These are phyloP conservation scores for Cantharis nigra DNA, from an alignment of 2,888 invertebrate genomes.

Conservation along the genomic window DNA sequence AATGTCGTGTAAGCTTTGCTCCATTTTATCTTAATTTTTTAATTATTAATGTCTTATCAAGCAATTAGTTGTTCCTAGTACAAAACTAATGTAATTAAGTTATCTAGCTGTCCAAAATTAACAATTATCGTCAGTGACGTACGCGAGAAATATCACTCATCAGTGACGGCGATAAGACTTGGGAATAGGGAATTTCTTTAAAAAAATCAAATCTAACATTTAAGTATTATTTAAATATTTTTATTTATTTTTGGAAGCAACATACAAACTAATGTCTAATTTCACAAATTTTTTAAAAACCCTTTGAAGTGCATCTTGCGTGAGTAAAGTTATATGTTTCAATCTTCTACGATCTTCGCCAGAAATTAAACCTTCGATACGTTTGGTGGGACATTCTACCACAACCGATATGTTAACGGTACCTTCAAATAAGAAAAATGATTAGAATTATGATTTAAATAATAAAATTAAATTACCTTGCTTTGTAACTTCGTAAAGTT, in stretches of 20 bases:
- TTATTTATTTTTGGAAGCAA: neutral
- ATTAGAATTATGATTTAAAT: too few relatives aligned
- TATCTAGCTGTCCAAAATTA: neutral
- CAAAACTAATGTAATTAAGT: neutral
- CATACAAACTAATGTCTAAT: neutral
- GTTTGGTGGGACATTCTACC: constrained; percentile 66
- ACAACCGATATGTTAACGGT: constrained; percentile 62
- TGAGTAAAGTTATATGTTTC: constrained; percentile 65
- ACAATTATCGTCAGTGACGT: neutral
- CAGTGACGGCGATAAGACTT: too few relatives aligned
- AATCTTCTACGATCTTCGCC: constrained; percentile 72
- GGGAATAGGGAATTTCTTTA: too few relatives aligned
- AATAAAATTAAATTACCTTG: neutral
- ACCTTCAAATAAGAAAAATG: constrained; percentile 56
- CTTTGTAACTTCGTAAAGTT: constrained; percentile 61
- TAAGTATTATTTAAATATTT: neutral
- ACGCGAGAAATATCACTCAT: neutral
- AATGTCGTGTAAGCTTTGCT: too few relatives aligned
- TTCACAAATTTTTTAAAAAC: constrained; percentile 36
- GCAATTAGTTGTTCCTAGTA: neutral
- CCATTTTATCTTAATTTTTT: neutral
- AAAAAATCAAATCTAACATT: too few relatives aligned
- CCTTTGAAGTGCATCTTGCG: constrained; percentile 50
- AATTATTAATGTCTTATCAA: neutral
- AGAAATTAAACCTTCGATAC: constrained; percentile 68